Base-by-base conservation (phyloP, 1,140 invertebrate species). In the Bathynomus jamesi region DNA sequence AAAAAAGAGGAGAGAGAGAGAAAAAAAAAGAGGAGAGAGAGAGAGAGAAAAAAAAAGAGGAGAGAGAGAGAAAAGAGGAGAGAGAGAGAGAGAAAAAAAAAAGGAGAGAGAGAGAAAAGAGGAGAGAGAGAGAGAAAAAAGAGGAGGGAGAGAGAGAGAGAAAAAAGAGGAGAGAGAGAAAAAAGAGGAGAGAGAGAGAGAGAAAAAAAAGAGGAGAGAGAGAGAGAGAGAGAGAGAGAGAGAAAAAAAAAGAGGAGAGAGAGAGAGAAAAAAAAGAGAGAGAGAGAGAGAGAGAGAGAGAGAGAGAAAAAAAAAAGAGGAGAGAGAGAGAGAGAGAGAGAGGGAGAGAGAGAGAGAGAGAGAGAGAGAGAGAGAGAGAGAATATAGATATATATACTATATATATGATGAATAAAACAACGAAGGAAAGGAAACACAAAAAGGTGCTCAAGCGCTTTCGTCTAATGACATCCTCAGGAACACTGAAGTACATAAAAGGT, bases 281-380 rank as follows among this genome's bases (percentile, higher is more conserved):
- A 62, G 61, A 62, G 61, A 62, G 61, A 62, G 61, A 40, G 61
- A 27, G 61, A 62, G 61, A 27, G 61, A 62, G 61, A 62, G 61
- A 62, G 25, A 62, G 61, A 62, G 61, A 63, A 25, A 63, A 25
- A 28, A 28, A 11, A 28, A 11, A 24, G 21, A 28, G 61, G 27
- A 2, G 61, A 28, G 61, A 63, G 61, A 28, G 61, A 28, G 27
- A 28, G 61, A 28, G 61, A 63, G 61, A 28, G 61, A 28, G 21
- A 28, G 61, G 24, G 21, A 63, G 61, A 63, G 61, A 28, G 21
- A 28, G 11, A 28, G 61, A 63, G 61, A 28, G 61, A 28, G 27
- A 28, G 27, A 63, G 61, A 63, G 10, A 63, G 27, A 28, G 27
- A 28, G 61, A 28, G 10, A 3, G 61, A 63, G 61, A 53, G 40